phyloP scores from a whole-genome alignment of 1,140 invertebrate genomes.

The Temnothorax longispinosus region DNA sequence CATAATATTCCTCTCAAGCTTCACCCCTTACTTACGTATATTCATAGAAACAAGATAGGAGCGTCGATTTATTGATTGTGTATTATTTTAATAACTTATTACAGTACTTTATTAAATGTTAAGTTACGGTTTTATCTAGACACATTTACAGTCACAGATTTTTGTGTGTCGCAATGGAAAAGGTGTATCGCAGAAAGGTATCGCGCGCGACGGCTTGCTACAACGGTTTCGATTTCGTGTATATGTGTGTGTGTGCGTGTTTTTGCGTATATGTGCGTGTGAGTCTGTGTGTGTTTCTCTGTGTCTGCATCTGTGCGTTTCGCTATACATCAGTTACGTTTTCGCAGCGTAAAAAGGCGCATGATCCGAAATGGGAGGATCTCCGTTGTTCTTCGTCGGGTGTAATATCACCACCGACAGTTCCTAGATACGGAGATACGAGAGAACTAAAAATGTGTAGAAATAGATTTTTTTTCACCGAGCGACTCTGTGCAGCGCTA shows the following conservation, averaged over 20 bases:
- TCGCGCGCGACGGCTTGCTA: background rate
- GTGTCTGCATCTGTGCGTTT: conserved; percentile 14
- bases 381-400: background rate
- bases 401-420: background rate
- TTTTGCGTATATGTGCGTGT: background rate
- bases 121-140: conserved; percentile 80
- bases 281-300: background rate
- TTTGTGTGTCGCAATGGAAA: conserved; percentile 39
- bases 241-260: background rate
- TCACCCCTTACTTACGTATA: background rate
- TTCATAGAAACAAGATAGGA: conserved; percentile 29
- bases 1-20: background rate
- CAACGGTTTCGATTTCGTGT: background rate
- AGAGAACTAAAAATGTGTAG: background rate
- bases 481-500: background rate
- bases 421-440: background rate
- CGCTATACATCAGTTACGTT: background rate
- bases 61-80: conserved; percentile 38
- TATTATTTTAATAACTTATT: conserved; percentile 81
- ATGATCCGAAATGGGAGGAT: background rate
- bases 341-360: background rate
- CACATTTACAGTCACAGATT: conserved; percentile 66
- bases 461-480: background rate
- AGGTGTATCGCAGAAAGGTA: conserved; percentile 17
- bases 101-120: conserved; percentile 81